A percentile compares a stretch with the other conserved stretches of the same genome.
phyloP scores from a whole-genome alignment of 2,888 invertebrate genomes.

The Iphiclides podalirius region DNA sequence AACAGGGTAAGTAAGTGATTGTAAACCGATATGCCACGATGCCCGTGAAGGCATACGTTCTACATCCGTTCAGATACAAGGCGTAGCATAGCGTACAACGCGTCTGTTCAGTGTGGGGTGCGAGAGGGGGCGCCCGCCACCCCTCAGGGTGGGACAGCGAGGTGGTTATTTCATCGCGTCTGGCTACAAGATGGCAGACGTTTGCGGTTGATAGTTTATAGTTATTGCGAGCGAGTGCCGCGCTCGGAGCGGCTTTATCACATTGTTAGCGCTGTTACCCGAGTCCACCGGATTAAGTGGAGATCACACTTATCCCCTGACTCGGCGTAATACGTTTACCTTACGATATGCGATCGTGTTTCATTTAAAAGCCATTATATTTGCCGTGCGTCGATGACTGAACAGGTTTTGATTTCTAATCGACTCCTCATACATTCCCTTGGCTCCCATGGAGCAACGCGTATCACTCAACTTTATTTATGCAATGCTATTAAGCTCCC shows the following conservation, averaged over 20 bases:
- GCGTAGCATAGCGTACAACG: slow-evolving; percentile 39
- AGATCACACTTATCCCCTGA: slow-evolving; percentile 55
- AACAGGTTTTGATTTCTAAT: too few relatives aligned
- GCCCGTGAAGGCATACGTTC: slow-evolving; percentile 37
- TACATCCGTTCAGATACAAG: slow-evolving; percentile 31
- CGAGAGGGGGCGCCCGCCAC: slow-evolving; percentile 43
- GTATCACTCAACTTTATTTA: neutral
- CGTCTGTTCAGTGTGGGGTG: slow-evolving; percentile 49
- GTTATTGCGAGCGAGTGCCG: slow-evolving; percentile 76
- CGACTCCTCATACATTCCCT: too few relatives aligned
- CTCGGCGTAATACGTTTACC: slow-evolving; percentile 58
- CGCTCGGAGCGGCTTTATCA: slow-evolving; percentile 73
- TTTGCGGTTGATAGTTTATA: slow-evolving; percentile 80
- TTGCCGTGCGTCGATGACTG: neutral
- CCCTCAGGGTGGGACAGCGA: slow-evolving; percentile 53
- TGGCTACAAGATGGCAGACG: slow-evolving; percentile 76
- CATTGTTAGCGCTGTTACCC: slow-evolving; percentile 77
- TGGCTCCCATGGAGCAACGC: neutral
- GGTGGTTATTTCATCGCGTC: slow-evolving; percentile 68
- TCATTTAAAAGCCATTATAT: slow-evolving; percentile 24
- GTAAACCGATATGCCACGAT: slow-evolving; percentile 31
- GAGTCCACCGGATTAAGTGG: slow-evolving; percentile 71
- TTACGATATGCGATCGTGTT: slow-evolving; percentile 36
- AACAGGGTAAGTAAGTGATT: neutral
- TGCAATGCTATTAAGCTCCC: too few relatives aligned